Evolutionary conservation across 1,140 invertebrate species (phyloP).

Genomic region (Tyrophagus putrescentiae): DNA sequence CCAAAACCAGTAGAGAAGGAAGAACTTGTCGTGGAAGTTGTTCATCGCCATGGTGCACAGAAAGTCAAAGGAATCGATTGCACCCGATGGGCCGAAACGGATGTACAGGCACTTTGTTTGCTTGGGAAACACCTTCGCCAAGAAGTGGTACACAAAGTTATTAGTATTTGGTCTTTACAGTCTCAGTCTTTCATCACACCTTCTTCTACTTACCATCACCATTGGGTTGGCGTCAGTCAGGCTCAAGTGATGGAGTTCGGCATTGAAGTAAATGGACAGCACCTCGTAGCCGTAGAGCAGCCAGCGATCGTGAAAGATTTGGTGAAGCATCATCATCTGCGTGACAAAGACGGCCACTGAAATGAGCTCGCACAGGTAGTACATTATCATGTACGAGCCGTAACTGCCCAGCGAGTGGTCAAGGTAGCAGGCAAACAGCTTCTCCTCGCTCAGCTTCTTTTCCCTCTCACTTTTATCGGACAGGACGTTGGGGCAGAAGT

Average conservation of each 20-base stretch:
- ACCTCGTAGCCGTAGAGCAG: not conserved
- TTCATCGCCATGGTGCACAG: constrained; percentile 10
- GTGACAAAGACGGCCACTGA: not conserved
- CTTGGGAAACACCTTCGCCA: not conserved
- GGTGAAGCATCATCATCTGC: not conserved
- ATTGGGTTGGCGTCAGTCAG: not conserved
- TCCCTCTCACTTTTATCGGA: too few species aligned
- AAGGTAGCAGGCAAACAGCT: not conserved
- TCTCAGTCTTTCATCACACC: not conserved
- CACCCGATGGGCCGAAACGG: constrained; percentile 2
- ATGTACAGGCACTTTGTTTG: not conserved
- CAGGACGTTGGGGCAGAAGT: too few species aligned
- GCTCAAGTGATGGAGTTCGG: not conserved
- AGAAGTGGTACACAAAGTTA: not conserved
- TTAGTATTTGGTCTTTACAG: not conserved
- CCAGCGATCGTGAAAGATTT: not conserved
- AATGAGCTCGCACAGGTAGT: not conserved
- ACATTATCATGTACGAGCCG: not conserved
- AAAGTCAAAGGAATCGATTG: not conserved
- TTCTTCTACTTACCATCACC: not conserved
- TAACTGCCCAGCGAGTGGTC: not conserved
- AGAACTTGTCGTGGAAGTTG: constrained; percentile 14
- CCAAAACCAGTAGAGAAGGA: constrained; percentile 7
- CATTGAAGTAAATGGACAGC: not conserved
- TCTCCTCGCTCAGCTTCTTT: too few species aligned